Evolutionary conservation across 2,888 invertebrate species (phyloP).

Genomic region (Zygaena filipendulae): DNA sequence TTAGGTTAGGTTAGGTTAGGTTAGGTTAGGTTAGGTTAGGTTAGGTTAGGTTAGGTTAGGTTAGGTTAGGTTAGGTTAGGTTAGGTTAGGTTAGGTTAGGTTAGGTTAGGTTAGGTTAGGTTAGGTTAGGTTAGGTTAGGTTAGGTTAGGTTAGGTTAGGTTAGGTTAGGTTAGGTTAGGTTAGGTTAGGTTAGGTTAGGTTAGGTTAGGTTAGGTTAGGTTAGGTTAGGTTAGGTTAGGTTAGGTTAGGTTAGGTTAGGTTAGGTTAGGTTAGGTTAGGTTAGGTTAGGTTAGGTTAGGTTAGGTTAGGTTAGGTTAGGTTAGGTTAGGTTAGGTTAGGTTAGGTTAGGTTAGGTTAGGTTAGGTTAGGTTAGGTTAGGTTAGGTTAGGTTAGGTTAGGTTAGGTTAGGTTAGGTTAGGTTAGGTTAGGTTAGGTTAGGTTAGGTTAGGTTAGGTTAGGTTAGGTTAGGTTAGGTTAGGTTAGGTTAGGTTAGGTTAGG

Average conservation of each 20-base stretch:
- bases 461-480: slow-evolving; percentile 17
- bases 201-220: slow-evolving; percentile 14
- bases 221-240: slow-evolving; percentile 13
- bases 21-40: slow-evolving; percentile 7
- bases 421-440: slow-evolving; percentile 8
- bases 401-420: slow-evolving; percentile 9
- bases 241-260: slow-evolving; percentile 15
- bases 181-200: slow-evolving; percentile 12
- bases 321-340: slow-evolving; percentile 15
- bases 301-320: slow-evolving; percentile 15
- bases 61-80: slow-evolving; percentile 13
- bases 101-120: slow-evolving; percentile 9
- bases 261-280: slow-evolving; percentile 14
- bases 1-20: slow-evolving; percentile 9
- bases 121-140: slow-evolving; percentile 5
- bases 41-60: slow-evolving; percentile 6
- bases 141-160: slow-evolving; percentile 8
- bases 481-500: slow-evolving; percentile 17
- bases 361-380: slow-evolving; percentile 14
- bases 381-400: slow-evolving; percentile 12
- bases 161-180: slow-evolving; percentile 9
- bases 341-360: slow-evolving; percentile 14
- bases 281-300: slow-evolving; percentile 14
- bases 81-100: slow-evolving; percentile 5
- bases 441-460: slow-evolving; percentile 14